Base-by-base conservation (phyloP, 2,797 vertebrate species). In the Trachops cirrhosus region DNA sequence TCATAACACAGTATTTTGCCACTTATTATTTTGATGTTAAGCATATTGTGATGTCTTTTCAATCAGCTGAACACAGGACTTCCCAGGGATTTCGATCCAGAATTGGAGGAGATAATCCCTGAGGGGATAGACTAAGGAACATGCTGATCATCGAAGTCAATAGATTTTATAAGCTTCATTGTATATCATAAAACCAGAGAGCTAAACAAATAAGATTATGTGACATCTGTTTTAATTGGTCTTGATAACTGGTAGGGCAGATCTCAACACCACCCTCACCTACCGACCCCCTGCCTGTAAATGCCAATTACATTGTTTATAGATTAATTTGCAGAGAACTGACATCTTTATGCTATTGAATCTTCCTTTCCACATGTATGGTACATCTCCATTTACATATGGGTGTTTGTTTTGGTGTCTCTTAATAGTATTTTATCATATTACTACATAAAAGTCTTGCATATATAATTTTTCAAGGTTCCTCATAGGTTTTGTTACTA, bases 71-170 rank as follows among this genome's bases (percentile, higher is more conserved):
- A 54, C 64, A 41, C 39, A 79, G 48, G 41, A 57, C 16, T 86
- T 94, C 6, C 14, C 29, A 32, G 52, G 37, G 39, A 44, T 44
- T 24, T 39, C 34, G 52, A 11, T 41, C 15, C 16, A 91, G 57
- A 89, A 75, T 37, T 91, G 57, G 50, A 91, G 74, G 41, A 96
- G 91, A 64, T 93, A n/a, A 73, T 91, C n/a, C 67, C 39, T 44
- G 24, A 91, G 78, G 73, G 34, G 9, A 29, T 9, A 89, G 68
- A 85, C n/a, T 54, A 67, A 85, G 18, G 34, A 70, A 91, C 32
- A 78, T 89, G 46, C 46, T 73, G n/a, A 77, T 67, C 39, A 82
- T 34, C 77, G 11, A 86, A 62, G 15, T 73, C 6, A 32, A 1
- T 62, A 70, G 70, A 18, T 95, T 91, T 84, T 85, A n/a, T 22